Evolutionary conservation across 2,888 invertebrate genomes (phyloP).

Genomic region (Nemapogon koenigi): DNA sequence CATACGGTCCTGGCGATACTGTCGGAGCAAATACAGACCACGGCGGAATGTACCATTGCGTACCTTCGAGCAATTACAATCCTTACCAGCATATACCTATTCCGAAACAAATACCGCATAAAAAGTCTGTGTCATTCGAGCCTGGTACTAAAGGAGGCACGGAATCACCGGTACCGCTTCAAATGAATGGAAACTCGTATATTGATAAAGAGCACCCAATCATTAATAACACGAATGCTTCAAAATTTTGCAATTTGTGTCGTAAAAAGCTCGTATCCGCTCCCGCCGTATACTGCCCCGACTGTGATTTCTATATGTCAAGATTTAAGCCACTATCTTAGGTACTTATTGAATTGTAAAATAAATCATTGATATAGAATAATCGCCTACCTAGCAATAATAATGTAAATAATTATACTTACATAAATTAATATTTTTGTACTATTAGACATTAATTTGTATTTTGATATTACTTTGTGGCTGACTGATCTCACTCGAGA

Average conservation of each 20-base stretch:
- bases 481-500: conserved; percentile 49
- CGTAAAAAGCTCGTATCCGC: conserved; percentile 82
- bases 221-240: conserved; percentile 38
- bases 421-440: too few species aligned
- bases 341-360: conserved; percentile 13
- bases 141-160: conserved; percentile 73
- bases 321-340: conserved; percentile 74
- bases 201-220: conserved; percentile 29
- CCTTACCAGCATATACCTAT: conserved; percentile 71
- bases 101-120: conserved; percentile 65
- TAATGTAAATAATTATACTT: conserved; percentile 4
- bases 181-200: conserved; percentile 35
- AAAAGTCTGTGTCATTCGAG: conserved; percentile 76
- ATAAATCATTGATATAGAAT: neutral
- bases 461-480: neutral
- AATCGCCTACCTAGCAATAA: neutral
- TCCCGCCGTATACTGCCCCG: conserved; percentile 84
- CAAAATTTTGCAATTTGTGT: conserved; percentile 83
- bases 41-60: conserved; percentile 34
- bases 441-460: neutral
- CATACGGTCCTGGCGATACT: conserved; percentile 38
- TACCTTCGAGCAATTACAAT: conserved; percentile 46
- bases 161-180: conserved; percentile 53
- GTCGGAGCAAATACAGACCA: conserved; percentile 25
- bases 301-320: conserved; percentile 93